Percentiles rank a stretch among this genome's conserved stretches.
phyloP scores from a whole-genome alignment of 2,113 vertebrate genomes.

The Pteropus alecto region DNA sequence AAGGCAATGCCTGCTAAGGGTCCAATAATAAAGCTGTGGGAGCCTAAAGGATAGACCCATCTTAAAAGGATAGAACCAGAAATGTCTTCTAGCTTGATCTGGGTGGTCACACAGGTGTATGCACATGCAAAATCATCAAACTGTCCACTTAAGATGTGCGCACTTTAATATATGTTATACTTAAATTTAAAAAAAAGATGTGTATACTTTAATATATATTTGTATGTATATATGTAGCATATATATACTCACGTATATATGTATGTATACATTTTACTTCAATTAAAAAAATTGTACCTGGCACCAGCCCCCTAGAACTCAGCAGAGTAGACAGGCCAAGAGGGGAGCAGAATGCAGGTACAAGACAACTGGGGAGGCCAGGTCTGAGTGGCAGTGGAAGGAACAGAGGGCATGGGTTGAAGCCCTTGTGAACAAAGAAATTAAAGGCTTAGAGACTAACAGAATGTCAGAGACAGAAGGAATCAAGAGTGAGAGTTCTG shows the following conservation, averaged over 20 bases:
- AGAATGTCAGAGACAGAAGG: not conserved
- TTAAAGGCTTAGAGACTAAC: not conserved
- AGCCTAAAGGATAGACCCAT: not conserved
- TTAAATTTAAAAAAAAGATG: not conserved
- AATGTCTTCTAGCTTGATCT: not conserved
- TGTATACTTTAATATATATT: too few species aligned
- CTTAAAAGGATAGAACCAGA: not conserved
- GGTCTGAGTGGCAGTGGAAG: not conserved
- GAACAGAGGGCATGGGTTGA: not conserved
- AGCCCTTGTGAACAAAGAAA: not conserved
- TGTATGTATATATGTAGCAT: too few species aligned
- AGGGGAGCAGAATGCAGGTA: not conserved
- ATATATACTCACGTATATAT: not conserved
- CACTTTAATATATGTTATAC: not conserved
- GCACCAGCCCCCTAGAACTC: not conserved
- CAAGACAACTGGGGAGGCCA: not conserved
- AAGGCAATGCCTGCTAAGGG: not conserved
- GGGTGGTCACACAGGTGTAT: not conserved
- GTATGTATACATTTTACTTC: not conserved
- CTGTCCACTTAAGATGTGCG: not conserved
- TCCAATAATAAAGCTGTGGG: not conserved
- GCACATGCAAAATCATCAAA: not conserved
- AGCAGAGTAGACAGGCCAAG: not conserved
- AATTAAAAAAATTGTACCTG: not conserved
- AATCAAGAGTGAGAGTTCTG: not conserved